Evolutionary conservation across 2,888 invertebrate genomes (phyloP).

Genomic region (Cryptops parisi): DNA sequence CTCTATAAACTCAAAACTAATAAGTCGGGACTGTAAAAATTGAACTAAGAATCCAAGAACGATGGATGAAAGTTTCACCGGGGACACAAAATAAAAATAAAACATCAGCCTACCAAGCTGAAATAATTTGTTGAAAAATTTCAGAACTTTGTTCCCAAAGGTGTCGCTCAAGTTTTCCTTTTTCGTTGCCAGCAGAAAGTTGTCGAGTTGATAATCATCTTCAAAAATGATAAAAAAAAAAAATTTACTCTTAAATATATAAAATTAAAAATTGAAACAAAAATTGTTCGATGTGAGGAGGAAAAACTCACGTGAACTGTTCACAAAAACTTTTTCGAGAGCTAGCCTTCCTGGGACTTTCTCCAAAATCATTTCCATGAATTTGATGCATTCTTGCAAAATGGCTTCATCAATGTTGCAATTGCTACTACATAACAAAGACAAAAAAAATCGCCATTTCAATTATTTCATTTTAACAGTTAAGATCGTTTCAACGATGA

Average conservation of each 20-base stretch:
- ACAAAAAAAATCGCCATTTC: too few species aligned
- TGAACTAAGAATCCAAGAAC: too few species aligned
- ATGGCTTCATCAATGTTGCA: constrained; percentile 46
- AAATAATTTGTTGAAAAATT: constrained; percentile 56
- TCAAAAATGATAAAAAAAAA: too few species aligned
- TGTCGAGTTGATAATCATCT: constrained; percentile 45
- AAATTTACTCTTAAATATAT: too few species aligned
- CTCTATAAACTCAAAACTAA: too few species aligned
- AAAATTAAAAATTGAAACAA: not conserved
- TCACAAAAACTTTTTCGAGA: constrained; percentile 58
- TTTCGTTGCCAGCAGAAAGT: constrained; percentile 64
- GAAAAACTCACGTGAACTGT: constrained; percentile 25
- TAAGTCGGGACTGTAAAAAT: too few species aligned
- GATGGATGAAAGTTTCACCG: not conserved
- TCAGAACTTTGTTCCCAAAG: constrained; percentile 42
- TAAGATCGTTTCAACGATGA: too few species aligned
- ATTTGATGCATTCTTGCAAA: constrained; percentile 54
- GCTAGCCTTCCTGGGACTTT: constrained; percentile 66
- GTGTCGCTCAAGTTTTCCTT: constrained; percentile 27
- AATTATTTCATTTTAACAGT: too few species aligned
- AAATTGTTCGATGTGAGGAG: not conserved
- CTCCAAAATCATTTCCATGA: constrained; percentile 73
- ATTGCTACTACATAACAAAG: too few species aligned
- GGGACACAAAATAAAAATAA: not conserved
- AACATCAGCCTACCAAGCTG: constrained; percentile 20